phyloP scores from a whole-genome alignment of 53 echinoderm and acorn worm genomes.

The Holothuria scabra region DNA sequence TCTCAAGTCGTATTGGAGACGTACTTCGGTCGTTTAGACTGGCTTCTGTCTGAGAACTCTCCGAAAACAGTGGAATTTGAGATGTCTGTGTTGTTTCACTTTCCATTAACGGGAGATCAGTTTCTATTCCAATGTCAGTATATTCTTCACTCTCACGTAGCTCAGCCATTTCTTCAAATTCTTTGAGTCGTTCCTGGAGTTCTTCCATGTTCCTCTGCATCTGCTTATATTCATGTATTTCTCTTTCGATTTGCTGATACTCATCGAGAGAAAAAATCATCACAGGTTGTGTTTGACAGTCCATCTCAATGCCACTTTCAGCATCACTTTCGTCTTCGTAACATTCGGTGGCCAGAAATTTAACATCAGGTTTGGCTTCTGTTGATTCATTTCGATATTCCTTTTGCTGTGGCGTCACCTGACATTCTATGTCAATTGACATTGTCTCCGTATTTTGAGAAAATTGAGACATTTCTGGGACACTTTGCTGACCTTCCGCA shows the following conservation, averaged over 20 bases:
- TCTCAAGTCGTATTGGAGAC: not conserved
- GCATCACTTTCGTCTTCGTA: conserved; percentile 53
- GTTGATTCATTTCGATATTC: not conserved
- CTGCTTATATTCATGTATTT: conserved; percentile 32
- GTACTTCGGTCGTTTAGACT: conserved; percentile 23
- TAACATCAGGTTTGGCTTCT: conserved; percentile 25
- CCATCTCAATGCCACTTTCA: conserved; percentile 67
- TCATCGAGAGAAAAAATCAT: conserved; percentile 52
- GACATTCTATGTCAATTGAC: conserved; percentile 15
- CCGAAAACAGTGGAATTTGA: not conserved
- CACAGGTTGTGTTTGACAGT: conserved; percentile 63
- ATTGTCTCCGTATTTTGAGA: not conserved
- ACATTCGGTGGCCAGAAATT: conserved; percentile 16
- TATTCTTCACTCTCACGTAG: not conserved
- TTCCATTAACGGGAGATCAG: not conserved
- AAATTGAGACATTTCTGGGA: not conserved
- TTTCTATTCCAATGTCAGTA: conserved; percentile 19
- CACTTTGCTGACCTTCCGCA: conserved; percentile 1
- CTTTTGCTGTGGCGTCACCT: not conserved
- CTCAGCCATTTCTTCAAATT: conserved; percentile 31
- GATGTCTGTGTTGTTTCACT: conserved; percentile 2
- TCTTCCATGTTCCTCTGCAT: conserved; percentile 20
- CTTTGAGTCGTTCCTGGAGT: conserved; percentile 35
- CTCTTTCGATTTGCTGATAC: conserved; percentile 22
- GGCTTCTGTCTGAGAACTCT: conserved; percentile 10